These are phyloP conservation scores for Clusia tigrina DNA, from an alignment of 2,888 invertebrate genomes.

Conservation along the genomic window DNA sequence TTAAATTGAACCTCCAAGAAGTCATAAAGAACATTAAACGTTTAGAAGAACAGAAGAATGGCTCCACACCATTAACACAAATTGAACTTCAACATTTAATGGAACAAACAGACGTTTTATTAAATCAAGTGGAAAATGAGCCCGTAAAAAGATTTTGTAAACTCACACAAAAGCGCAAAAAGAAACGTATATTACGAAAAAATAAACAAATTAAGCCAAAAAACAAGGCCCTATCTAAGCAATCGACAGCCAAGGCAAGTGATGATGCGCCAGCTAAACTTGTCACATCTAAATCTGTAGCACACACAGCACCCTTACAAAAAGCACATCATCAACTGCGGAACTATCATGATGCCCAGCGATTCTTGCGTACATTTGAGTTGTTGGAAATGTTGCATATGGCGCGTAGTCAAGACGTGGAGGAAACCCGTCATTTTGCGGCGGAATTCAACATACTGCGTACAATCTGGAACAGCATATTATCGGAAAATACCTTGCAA, in stretches of 20 bases:
- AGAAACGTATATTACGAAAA: slow-evolving; percentile 25
- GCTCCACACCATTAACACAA: slow-evolving; percentile 12
- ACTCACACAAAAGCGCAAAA: slow-evolving; percentile 29
- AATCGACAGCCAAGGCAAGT: not conserved
- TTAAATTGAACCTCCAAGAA: slow-evolving; percentile 18
- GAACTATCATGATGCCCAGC: slow-evolving; percentile 42
- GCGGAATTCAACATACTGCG: slow-evolving; percentile 41
- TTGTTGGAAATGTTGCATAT: slow-evolving; percentile 45
- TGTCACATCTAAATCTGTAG: not conserved
- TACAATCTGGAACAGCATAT: slow-evolving; percentile 47
- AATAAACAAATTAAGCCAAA: not conserved
- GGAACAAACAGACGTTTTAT: slow-evolving; percentile 1
- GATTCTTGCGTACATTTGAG: slow-evolving; percentile 45
- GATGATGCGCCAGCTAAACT: not conserved
- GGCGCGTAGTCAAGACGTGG: slow-evolving; percentile 39
- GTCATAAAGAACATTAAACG: slow-evolving; percentile 24
- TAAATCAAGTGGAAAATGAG: slow-evolving; percentile 1
- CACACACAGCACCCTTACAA: not conserved
- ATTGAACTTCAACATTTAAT: not conserved
- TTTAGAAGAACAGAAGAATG: slow-evolving; percentile 26
- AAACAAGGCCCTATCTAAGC: not conserved
- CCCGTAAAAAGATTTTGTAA: slow-evolving; percentile 20
- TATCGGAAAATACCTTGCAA: slow-evolving; percentile 35
- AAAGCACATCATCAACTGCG: slow-evolving; percentile 30
- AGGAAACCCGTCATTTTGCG: slow-evolving; percentile 30